Evolutionary conservation across 2,797 vertebrate species (phyloP).

Genomic region (Lutjanus argentimaculatus): DNA sequence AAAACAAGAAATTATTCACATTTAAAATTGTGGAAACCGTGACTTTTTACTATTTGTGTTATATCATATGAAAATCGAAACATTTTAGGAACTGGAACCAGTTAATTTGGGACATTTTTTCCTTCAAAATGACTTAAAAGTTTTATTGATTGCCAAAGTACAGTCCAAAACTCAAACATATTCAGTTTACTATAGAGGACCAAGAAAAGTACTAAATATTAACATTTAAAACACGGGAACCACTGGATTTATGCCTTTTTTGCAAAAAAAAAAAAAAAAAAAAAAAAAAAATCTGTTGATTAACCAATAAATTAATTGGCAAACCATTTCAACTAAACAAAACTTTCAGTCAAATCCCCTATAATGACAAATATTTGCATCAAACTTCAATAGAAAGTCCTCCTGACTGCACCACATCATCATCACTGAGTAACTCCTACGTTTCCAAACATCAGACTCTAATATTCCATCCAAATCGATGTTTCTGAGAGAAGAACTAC

Average conservation of each 20-base stretch:
- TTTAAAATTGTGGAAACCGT: background rate
- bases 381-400: background rate
- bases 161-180: background rate
- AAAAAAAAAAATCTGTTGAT: too few relatives aligned
- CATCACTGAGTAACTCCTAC: background rate
- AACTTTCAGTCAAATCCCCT: background rate
- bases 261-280: too few relatives aligned
- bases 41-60: too few relatives aligned
- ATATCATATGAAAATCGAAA: too few relatives aligned
- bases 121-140: background rate
- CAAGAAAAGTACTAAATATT: background rate
- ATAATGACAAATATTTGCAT: background rate
- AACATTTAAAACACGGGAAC: background rate
- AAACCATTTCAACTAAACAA: background rate
- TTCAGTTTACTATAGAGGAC: background rate
- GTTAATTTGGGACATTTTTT: background rate
- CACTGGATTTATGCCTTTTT: background rate
- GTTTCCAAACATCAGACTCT: background rate
- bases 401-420: background rate
- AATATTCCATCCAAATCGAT: constrained; percentile 9
- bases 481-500: constrained; percentile 6
- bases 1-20: background rate
- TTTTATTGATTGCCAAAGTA: background rate
- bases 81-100: too few relatives aligned
- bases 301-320: background rate